Evolutionary conservation across 2,888 invertebrate species (phyloP), one percentile per base, ranked within the genome.

Genomic region (Lypha dubia): DNA sequence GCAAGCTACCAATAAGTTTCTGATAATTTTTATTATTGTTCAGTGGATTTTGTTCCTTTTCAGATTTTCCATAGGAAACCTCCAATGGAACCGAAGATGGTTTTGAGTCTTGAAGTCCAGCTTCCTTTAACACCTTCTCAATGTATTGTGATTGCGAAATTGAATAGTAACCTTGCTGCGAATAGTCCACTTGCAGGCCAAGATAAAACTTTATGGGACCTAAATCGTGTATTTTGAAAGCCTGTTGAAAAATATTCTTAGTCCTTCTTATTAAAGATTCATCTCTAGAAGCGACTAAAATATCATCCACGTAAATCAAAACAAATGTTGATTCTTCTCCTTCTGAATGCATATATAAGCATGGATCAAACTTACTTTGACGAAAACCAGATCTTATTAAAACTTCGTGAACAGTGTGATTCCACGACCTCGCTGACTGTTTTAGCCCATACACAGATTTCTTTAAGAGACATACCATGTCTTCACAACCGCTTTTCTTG

Each of bases 281-380:
- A 1, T 56, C 11, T 3, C n/a, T 67, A 5, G 67, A 68, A 5
- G 20, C 15, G 20, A 77, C 60, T 0, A 77, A 24, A 13, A 77
- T 77, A 7, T 77, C 60, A 20, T 77, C 49, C 11, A 68, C 49
- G 22, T 76, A 60, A 15, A 77, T 46, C 17, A 63, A 35, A 8
- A 65, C 17, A 56, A 46, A 65, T n/a, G 75, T 46, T 22, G 38
- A n/a, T 32, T 56, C 49, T 15, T 8, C 53, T 46, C 68, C 51
- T 68, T 68, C 60, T 77, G 44, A 62, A 63, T 9, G 8, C 22
- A n/a, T 15, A 22, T 70, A 63, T 7, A 77, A 41, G 11, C 65
- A 67, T 24, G 44, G 65, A 24, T 76, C 75, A 13, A 44, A 7
- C 1, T 15, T 67, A 17, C 76, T 76, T 76, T 67, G 58, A 0